Percentiles rank a stretch among this genome's conserved stretches.
phyloP scores from a whole-genome alignment of 2,113 vertebrate genomes.

The Sylvilagus bachmani region DNA sequence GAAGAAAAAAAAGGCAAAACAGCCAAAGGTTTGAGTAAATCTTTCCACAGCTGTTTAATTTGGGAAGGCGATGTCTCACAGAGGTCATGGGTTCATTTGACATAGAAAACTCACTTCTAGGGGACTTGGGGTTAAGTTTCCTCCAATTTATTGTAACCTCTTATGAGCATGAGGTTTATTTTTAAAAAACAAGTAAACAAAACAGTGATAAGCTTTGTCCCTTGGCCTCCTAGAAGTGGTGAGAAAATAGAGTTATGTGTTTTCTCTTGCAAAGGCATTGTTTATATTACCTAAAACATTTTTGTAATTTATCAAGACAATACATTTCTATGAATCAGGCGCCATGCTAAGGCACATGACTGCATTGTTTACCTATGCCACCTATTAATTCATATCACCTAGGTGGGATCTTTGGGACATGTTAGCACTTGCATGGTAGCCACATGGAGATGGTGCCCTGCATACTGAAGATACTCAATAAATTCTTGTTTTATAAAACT shows the following conservation, averaged over 20 bases:
- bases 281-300: constrained; percentile 55
- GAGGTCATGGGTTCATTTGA: constrained; percentile 41
- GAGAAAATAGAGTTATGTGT: constrained; percentile 68
- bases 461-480: neutral
- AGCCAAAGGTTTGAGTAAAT: neutral
- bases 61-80: constrained; percentile 19
- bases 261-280: constrained; percentile 67
- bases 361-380: neutral
- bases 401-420: neutral
- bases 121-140: constrained; percentile 56
- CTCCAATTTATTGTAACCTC: constrained; percentile 70
- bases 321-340: constrained; percentile 47
- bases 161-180: constrained; percentile 70
- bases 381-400: neutral
- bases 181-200: constrained; percentile 77
- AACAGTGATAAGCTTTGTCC: constrained; percentile 66
- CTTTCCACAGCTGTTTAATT: constrained; percentile 57
- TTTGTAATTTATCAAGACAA: constrained; percentile 44
- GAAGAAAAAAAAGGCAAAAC: neutral
- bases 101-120: constrained; percentile 52
- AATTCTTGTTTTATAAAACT: constrained; percentile 24
- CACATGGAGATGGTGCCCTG: neutral
- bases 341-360: neutral
- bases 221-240: constrained; percentile 56
- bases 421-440: neutral